Evolutionary conservation across 2,113 vertebrate species (phyloP), one percentile per base, ranked within the genome.

Genomic region (Cephalopterus ornatus): DNA sequence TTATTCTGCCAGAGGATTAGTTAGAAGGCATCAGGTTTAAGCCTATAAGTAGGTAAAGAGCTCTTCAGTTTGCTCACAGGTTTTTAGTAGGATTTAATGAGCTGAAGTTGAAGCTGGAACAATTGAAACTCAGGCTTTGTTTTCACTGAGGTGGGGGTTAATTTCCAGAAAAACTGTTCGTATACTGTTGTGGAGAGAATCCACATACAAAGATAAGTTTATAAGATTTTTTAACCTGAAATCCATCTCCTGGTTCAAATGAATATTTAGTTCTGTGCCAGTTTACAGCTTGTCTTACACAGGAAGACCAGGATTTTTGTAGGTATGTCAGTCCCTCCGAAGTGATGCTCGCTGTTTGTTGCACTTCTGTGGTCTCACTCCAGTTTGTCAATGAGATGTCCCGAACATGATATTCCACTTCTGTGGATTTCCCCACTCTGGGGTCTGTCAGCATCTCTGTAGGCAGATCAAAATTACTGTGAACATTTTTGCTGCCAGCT

Each of bases 321-420:
- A 24, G 14, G 20, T 72, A 27, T 0, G 0, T 6, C 21, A 44
- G 13, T 91, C 42, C 39, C 30, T 92, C 32, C 37, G 71, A 82
- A 76, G 28, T 1, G 4, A 39, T 59, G 28, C 14, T 88, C 41
- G 6, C 33, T 82, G 55, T 66, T 92, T 72, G 32, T 75, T 91
- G n/a, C 30, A 50, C 74, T 79, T 94, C 76, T 79, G 89, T 91
- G 84, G 62, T 89, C 74, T 94, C 77, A 20, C 32, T 53, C 41
- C 66, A 70, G 66, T 96, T 95, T 96, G 74, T 95, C 87, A 93
- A 42, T 58, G 81, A 89, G 27, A 39, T 76, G n/a, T 73, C 62
- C 49, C 79, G 58, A 94, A 85, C 77, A 91, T 0, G 4, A 58
- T 82, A 88, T 85, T 88, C 63, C 58, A 88, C 77, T 96, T 79